Evolutionary conservation across 2,888 invertebrate genomes (phyloP), one percentile per base, ranked within the genome.

Genomic region (Ormyrus rosae): DNA sequence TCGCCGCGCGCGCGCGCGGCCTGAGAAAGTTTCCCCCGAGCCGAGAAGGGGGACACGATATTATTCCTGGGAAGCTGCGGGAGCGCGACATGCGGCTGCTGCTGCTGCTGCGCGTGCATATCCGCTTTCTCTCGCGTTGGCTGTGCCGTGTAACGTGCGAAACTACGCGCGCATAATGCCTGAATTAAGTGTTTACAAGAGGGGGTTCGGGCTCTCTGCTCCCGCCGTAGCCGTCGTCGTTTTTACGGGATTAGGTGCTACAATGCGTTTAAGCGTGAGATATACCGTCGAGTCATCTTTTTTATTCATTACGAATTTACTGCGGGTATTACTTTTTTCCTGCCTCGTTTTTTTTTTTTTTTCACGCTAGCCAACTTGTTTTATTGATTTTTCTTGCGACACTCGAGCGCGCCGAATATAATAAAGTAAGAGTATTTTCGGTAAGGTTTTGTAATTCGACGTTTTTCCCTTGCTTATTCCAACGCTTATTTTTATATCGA

Each of bases 171-270:
- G 10, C 55, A 13, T 8, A 53, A 56, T 55, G 60, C 67, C 50
- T 51, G 60, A 53, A 53, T 69, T 60, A 48, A 78, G 78, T 56
- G 72, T 65, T 77, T 77, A 77, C 58, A 45, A 55, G 48, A 63
- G 34, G 48, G 72, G 34, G 72, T 73, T 45, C 13, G 50, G 13
- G 34, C 8, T 34, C 46, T 34, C 34, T 34, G 34, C 34, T 34
- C 34, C 34, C 4, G 34, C 34, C 34, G 34, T 4, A 2, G 34
- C 34, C 34, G 19, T 10, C 7, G 45, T 48, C 64, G 56, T 58
- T 53, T 72, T 72, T 45, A 68, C 68, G 68, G 45, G n/a, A 45
- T 55, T 11, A 34, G 34, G 56, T 13, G 34, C 34, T 34, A 34
- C 34, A 34, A 34, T 34, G 34, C 9, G 68, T 19, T 48, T 19